Evolutionary conservation across 2,113 vertebrate genomes (phyloP), one percentile per base, ranked within the genome.

Genomic region (Hypanus sabinus): DNA sequence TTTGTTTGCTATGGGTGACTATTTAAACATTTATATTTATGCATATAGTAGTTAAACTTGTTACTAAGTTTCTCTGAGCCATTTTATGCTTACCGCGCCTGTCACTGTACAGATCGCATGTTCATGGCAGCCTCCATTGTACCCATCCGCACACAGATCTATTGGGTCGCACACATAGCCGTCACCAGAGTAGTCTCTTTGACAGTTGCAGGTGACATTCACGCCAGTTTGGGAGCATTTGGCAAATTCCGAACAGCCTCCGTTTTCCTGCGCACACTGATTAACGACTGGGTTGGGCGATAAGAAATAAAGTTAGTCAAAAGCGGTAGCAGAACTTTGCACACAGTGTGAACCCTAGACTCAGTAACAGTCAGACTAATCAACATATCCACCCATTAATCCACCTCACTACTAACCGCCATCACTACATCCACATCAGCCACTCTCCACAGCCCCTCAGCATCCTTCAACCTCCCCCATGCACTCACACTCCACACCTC

Each of bases 81-180:
- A 65, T 30, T 60, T 18, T 38, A 10, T 70, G 96, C 97, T 98
- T 95, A 99, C 99, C 75, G 98, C 97, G 70, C 97, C 97, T 0
- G 94, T 96, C 97, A 98, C 97, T 94, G 71, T 98, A 97, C 99
- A 99, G 94, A 91, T 93, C 70, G 99, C 99, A 0, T 99, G 98
- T 88, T 99, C 97, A 0, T 98, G 97, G 94, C 99, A 99, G 60
- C 97, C 97, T 0, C 98, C 98, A 0, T 98, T 98, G 94, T 97
- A 96, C 0, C 96, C 97, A 0, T 96, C 95, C 0, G 96, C 95
- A 0, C 99, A 99, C 79, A 95, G 96, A 96, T 99, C 97, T 65
- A 98, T 94, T 9, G 97, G 97, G 0, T 87, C 95, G 94, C 99
- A 99, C 30, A 94, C 95, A 93, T 94, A 96, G 0, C 98, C 99